Conservation (phyloP, 2,113 vertebrate species). For the Holacanthus passer region DNA sequence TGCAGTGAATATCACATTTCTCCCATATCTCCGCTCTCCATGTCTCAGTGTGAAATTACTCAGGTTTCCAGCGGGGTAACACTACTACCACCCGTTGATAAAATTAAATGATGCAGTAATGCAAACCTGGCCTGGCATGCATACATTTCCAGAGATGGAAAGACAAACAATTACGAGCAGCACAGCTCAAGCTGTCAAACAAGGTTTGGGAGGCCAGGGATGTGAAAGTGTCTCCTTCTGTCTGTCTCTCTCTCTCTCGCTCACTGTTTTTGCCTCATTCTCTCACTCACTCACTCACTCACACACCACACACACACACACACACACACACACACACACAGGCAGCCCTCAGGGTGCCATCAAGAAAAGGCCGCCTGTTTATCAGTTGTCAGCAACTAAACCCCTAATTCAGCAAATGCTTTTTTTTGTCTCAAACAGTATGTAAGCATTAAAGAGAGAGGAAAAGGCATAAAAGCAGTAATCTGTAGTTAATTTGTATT, state of each 20-base stretch:
- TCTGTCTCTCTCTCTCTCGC: constrained; percentile 22
- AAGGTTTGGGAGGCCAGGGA: constrained; percentile 64
- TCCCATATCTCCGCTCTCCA: constrained; percentile 51
- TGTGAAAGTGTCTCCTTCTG: constrained; percentile 51
- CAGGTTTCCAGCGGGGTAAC: constrained; percentile 61
- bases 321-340: constrained; percentile 27
- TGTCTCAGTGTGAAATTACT: constrained; percentile 71
- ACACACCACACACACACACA: constrained; percentile 20
- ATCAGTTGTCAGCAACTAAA: constrained; percentile 86
- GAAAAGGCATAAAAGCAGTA: constrained; percentile 40
- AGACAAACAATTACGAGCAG: constrained; percentile 76
- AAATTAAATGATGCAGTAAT: constrained; percentile 76
- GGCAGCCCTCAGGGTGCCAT: constrained; percentile 80
- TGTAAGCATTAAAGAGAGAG: constrained; percentile 58
- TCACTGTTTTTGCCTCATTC: constrained; percentile 38
- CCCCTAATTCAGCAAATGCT: constrained; percentile 79
- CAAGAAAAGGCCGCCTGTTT: constrained; percentile 79
- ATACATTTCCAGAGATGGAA: constrained; percentile 56
- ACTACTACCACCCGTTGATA: constrained; percentile 71
- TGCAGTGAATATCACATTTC: constrained; percentile 72
- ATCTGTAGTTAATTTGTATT: constrained; percentile 71
- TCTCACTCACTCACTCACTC: constrained; percentile 38
- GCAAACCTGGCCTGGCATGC: constrained; percentile 66
- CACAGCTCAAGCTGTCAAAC: constrained; percentile 76
- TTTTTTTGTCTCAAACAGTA: constrained; percentile 67